phyloP scores from a whole-genome alignment of 2,888 invertebrate genomes.

The Drosophila cracens region DNA sequence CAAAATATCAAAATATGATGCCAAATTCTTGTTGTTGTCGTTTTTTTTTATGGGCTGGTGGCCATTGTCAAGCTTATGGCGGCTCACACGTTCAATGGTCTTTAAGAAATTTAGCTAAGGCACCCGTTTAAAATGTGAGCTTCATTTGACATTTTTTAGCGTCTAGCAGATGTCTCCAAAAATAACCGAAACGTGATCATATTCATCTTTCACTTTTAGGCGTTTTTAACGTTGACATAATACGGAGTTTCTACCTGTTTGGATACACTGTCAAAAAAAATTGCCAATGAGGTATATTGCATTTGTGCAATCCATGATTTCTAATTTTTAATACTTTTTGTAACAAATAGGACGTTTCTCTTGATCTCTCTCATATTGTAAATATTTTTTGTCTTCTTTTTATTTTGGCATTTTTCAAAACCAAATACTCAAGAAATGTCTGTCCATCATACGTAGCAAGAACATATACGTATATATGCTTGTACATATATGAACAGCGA shows the following conservation, averaged over 20 bases:
- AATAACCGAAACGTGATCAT: conserved; percentile 32
- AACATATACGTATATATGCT: neutral
- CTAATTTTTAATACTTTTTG: neutral
- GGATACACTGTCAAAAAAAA: neutral
- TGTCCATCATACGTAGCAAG: conserved; percentile 37
- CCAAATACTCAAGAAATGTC: conserved; percentile 49
- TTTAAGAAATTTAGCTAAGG: conserved; percentile 22
- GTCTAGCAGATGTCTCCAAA: conserved; percentile 7
- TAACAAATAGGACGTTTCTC: neutral
- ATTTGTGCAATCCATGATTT: neutral
- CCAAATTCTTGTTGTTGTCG: conserved; percentile 25
- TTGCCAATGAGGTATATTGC: neutral
- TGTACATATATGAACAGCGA: conserved; percentile 14
- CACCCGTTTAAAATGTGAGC: conserved; percentile 20
- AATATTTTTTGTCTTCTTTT: conserved; percentile 16
- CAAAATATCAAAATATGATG: conserved; percentile 62
- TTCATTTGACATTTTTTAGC: conserved; percentile 39
- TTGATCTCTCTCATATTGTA: neutral
- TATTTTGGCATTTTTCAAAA: conserved; percentile 14
- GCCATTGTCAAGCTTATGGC: conserved; percentile 30
- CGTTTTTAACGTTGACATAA: conserved; percentile 13
- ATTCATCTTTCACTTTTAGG: conserved; percentile 28
- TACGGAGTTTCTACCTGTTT: conserved; percentile 5
- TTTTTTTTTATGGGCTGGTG: neutral
- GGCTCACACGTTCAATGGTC: conserved; percentile 33